phyloP scores from a whole-genome alignment of 2,888 invertebrate genomes.

The Papilio demoleus region DNA sequence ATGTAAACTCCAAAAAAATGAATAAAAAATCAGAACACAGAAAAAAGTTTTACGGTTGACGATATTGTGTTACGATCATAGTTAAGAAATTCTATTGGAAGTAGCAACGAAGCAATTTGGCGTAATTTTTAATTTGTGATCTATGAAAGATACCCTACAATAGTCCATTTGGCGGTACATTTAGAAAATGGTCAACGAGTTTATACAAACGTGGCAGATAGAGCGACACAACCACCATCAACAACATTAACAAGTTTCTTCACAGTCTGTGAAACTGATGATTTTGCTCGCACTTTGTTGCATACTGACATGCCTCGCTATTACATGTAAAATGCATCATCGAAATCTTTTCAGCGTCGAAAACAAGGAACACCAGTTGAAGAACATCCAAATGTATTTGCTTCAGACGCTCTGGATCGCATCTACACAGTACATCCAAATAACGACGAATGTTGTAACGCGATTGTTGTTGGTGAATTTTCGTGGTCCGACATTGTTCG shows the following conservation, averaged over 20 bases:
- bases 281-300: constrained; percentile 48
- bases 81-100: too few relatives aligned
- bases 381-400: too few relatives aligned
- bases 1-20: too few relatives aligned
- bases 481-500: constrained; percentile 45
- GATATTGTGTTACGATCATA: too few relatives aligned
- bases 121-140: constrained; percentile 46
- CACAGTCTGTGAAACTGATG: constrained; percentile 47
- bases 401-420: constrained; percentile 43
- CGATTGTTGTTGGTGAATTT: constrained; percentile 43
- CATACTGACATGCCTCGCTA: constrained; percentile 49
- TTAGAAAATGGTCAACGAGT: constrained; percentile 44
- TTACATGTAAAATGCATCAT: constrained; percentile 48
- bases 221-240: constrained; percentile 44
- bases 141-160: constrained; percentile 46
- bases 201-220: constrained; percentile 43
- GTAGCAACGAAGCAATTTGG: constrained; percentile 50
- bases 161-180: constrained; percentile 38
- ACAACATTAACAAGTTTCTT: constrained; percentile 49
- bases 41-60: too few relatives aligned
- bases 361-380: constrained; percentile 47
- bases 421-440: too few relatives aligned
- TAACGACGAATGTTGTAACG: not conserved
- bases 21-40: too few relatives aligned
- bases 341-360: constrained; percentile 46